Percentiles rank a stretch among this genome's conserved stretches.
These are phyloP conservation scores for Glaucidium brasilianum DNA, from an alignment of 2,113 vertebrate species.

Conservation along the genomic window DNA sequence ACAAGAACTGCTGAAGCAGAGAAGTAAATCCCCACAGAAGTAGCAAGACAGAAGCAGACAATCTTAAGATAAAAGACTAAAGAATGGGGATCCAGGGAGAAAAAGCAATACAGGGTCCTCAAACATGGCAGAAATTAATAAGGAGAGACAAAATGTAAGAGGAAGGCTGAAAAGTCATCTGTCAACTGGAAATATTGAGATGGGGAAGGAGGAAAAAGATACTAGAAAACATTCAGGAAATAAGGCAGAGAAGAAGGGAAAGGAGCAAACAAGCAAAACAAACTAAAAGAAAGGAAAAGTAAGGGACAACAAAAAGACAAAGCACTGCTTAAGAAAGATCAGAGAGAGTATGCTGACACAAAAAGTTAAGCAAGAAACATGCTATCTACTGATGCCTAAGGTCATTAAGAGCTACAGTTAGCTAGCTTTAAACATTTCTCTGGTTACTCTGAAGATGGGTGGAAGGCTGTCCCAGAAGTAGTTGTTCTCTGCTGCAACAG, in stretches of 20 bases:
- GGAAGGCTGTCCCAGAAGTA: neutral
- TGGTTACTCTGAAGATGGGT: neutral
- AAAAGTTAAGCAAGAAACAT: neutral
- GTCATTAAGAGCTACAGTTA: neutral
- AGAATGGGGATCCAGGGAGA: neutral
- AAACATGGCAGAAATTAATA: neutral
- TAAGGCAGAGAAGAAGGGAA: rapidly evolving
- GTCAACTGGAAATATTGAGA: neutral
- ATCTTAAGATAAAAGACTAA: neutral
- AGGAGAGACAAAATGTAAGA: neutral
- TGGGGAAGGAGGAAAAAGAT: neutral
- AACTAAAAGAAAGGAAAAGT: neutral
- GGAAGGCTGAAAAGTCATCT: neutral
- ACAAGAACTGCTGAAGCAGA: neutral
- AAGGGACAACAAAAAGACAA: neutral
- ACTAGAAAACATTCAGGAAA: neutral
- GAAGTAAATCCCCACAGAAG: neutral
- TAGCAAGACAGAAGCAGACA: neutral
- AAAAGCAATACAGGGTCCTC: neutral
- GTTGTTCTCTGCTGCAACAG: neutral
- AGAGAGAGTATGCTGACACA: neutral
- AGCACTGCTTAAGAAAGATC: neutral
- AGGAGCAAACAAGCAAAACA: neutral
- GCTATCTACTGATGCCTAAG: neutral
- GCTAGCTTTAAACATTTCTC: neutral